These are phyloP conservation scores for Rhincodon typus DNA, from an alignment of 2,797 vertebrate species.

Conservation along the genomic window DNA sequence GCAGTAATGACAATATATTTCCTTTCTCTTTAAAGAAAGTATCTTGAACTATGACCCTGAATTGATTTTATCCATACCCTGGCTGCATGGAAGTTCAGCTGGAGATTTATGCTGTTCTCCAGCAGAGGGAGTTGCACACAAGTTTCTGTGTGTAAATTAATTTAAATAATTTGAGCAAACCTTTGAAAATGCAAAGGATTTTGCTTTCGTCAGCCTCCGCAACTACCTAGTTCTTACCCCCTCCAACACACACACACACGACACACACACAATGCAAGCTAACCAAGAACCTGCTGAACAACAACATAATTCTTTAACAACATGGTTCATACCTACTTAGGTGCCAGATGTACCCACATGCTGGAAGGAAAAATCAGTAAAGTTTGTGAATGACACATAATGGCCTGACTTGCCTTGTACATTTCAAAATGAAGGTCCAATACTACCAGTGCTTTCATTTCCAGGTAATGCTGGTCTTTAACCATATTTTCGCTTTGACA, in stretches of 20 bases:
- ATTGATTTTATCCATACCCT: background rate
- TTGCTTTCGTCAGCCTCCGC: background rate
- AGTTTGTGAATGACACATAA: too few species aligned
- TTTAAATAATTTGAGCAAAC: background rate
- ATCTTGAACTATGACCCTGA: background rate
- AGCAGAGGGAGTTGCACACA: constrained; percentile 26
- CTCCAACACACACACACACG: too few species aligned
- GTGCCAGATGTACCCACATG: background rate
- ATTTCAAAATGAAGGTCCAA: too few species aligned
- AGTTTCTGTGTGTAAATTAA: background rate
- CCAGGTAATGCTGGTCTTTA: too few species aligned
- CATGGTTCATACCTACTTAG: background rate
- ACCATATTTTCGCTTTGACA: background rate
- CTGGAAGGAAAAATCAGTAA: too few species aligned
- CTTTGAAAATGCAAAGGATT: too few species aligned
- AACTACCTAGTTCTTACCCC: too few species aligned
- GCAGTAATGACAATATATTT: background rate
- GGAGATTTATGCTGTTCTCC: background rate
- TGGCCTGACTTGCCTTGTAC: too few species aligned
- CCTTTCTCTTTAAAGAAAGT: background rate
- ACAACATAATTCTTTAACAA: background rate
- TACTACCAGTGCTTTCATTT: too few species aligned
- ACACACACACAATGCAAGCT: too few species aligned
- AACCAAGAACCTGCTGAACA: background rate
- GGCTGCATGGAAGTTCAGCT: too few species aligned